Evolutionary conservation across 2,888 invertebrate species (phyloP).

Genomic region (Idaea aversata): DNA sequence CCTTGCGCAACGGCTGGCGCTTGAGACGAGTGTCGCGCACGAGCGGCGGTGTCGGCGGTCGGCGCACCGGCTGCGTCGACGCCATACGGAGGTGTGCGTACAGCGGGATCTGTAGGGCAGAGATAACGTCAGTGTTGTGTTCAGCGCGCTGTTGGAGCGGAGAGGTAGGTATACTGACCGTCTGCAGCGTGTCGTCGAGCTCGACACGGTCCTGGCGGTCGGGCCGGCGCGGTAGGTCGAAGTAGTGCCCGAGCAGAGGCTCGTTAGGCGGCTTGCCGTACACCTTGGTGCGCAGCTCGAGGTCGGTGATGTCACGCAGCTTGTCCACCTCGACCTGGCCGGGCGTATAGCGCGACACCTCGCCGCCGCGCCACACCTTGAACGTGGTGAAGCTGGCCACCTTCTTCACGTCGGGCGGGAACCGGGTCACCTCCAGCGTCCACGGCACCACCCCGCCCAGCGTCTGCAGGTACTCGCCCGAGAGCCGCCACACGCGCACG

Average conservation of each 20-base stretch:
- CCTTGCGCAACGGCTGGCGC: conserved; percentile 26
- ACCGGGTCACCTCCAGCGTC: conserved; percentile 74
- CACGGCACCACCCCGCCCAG: conserved; percentile 86
- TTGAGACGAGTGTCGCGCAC: conserved; percentile 66
- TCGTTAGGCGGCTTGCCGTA: conserved; percentile 78
- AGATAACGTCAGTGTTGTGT: neutral
- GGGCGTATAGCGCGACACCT: conserved; percentile 75
- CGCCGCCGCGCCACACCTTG: conserved; percentile 78
- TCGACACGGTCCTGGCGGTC: conserved; percentile 69
- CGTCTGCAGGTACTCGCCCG: conserved; percentile 86
- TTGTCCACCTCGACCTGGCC: conserved; percentile 67
- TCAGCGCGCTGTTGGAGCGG: neutral
- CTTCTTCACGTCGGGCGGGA: conserved; percentile 87
- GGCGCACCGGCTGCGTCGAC: conserved; percentile 76
- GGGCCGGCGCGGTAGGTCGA: conserved; percentile 74
- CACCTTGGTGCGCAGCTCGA: conserved; percentile 61
- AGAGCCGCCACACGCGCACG: conserved; percentile 87
- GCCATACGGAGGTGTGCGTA: conserved; percentile 84
- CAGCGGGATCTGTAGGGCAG: conserved; percentile 81
- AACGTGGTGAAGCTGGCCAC: conserved; percentile 88
- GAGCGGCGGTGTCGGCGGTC: conserved; percentile 78
- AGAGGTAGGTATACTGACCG: conserved; percentile 37
- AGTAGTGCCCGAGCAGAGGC: conserved; percentile 82
- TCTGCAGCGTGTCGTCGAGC: conserved; percentile 82
- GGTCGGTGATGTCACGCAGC: conserved; percentile 63